Conservation (phyloP, 2,888 invertebrate genomes). For the Mayetiola destructor region DNA sequence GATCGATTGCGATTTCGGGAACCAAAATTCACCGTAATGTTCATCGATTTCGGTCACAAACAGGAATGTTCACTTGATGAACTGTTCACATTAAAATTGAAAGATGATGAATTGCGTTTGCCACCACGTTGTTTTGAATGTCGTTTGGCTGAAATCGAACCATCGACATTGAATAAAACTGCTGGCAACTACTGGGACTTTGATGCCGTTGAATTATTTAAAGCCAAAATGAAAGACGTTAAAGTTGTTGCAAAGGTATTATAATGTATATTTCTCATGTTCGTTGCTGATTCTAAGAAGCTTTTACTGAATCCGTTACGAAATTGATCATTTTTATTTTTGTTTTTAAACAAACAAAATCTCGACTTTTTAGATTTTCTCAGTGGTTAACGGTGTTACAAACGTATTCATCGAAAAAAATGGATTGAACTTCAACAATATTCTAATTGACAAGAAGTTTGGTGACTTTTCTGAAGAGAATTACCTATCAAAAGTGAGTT, state of each 20-base stretch:
- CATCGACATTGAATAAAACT: constrained; percentile 36
- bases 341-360: background rate
- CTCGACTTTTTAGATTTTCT: constrained; percentile 40
- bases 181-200: background rate
- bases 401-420: constrained; percentile 45
- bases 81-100: background rate
- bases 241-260: background rate
- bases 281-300: background rate
- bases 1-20: no score
- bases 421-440: constrained; percentile 43
- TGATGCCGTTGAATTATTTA: background rate
- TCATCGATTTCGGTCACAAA: constrained; percentile 59
- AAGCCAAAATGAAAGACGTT: background rate
- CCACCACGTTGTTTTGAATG: constrained; percentile 59
- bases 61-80: background rate
- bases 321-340: background rate
- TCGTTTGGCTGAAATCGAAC: constrained; percentile 51
- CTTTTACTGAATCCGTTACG: background rate
- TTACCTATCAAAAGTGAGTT: constrained; percentile 54
- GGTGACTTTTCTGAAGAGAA: constrained; percentile 61
- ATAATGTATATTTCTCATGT: background rate
- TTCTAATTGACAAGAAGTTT: constrained; percentile 44
- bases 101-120: constrained; percentile 17
- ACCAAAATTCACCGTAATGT: constrained; percentile 40
- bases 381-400: constrained; percentile 61